Percentiles rank a stretch among this genome's conserved stretches.
Conservation (phyloP, 2,888 invertebrate genomes). For the Macrophya annulata region DNA sequence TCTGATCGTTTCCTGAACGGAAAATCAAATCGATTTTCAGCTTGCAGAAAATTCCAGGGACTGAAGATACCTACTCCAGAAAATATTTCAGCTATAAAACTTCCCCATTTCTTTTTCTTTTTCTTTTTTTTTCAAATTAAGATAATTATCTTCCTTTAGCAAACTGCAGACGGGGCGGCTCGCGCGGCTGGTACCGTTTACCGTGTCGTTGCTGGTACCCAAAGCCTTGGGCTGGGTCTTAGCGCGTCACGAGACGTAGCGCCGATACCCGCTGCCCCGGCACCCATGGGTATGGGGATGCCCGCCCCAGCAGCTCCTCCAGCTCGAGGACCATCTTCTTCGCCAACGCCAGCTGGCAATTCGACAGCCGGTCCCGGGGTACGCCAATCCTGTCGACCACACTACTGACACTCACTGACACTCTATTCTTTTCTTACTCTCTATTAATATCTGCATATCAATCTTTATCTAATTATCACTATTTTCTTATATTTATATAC, state of each 20-base stretch:
- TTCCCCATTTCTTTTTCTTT: not conserved
- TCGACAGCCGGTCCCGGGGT: slow-evolving; percentile 64
- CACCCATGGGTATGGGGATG: slow-evolving; percentile 63
- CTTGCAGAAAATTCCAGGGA: not conserved
- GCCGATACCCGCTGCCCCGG: slow-evolving; percentile 80
- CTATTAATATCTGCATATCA: slow-evolving; percentile 54
- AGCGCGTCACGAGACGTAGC: slow-evolving; percentile 81
- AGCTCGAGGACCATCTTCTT: slow-evolving; percentile 68
- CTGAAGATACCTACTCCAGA: not conserved
- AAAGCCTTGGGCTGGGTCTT: slow-evolving; percentile 87
- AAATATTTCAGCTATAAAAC: not conserved
- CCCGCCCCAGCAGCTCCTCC: slow-evolving; percentile 62
- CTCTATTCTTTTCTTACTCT: slow-evolving; percentile 57
- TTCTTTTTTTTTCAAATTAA: slow-evolving; percentile 17
- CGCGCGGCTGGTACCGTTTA: slow-evolving; percentile 90
- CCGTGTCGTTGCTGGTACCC: slow-evolving; percentile 89
- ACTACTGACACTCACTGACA: slow-evolving; percentile 60
- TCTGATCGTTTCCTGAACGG: not conserved
- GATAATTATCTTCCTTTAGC: slow-evolving; percentile 81
- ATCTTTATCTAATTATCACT: slow-evolving; percentile 54
- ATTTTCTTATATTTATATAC: slow-evolving; percentile 36
- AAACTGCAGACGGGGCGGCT: slow-evolving; percentile 90
- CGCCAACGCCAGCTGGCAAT: slow-evolving; percentile 71
- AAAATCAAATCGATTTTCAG: not conserved
- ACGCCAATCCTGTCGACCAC: slow-evolving; percentile 77